Evolutionary conservation across 2,113 vertebrate species (phyloP).

Genomic region (Tupaia chinensis): DNA sequence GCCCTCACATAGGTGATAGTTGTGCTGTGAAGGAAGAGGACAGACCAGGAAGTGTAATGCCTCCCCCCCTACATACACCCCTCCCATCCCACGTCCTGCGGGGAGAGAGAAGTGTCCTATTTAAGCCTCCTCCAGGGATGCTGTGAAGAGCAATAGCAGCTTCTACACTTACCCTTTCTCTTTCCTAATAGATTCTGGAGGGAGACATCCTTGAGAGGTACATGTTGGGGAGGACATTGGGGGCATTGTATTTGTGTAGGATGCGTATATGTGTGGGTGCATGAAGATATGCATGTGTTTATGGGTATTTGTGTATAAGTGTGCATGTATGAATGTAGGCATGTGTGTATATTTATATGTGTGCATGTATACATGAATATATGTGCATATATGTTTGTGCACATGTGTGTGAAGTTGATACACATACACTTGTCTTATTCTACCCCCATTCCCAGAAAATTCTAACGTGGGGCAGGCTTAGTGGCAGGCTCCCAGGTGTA

Average conservation of each 20-base stretch:
- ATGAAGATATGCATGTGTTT: neutral
- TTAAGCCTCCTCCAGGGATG: neutral
- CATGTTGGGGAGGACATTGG: too few relatives aligned
- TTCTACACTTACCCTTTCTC: too few relatives aligned
- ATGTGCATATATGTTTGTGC: too few relatives aligned
- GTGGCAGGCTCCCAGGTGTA: neutral
- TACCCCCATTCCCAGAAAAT: neutral
- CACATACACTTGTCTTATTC: neutral
- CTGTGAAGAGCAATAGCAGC: neutral
- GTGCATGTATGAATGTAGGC: too few relatives aligned
- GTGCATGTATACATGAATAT: neutral
- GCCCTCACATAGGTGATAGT: neutral
- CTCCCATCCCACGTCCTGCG: neutral
- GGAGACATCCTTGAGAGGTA: neutral
- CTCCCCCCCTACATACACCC: too few relatives aligned
- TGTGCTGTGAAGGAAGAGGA: neutral
- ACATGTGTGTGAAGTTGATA: neutral
- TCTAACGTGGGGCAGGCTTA: neutral
- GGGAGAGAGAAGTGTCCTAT: too few relatives aligned
- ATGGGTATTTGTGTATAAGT: neutral
- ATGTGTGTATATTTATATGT: neutral
- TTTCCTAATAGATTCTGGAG: neutral
- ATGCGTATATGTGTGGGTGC: neutral
- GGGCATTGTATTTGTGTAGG: too few relatives aligned
- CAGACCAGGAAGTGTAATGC: neutral